Conservation (phyloP, 92 coral and sea anemone species). For the Zoanthus sociatus region DNA sequence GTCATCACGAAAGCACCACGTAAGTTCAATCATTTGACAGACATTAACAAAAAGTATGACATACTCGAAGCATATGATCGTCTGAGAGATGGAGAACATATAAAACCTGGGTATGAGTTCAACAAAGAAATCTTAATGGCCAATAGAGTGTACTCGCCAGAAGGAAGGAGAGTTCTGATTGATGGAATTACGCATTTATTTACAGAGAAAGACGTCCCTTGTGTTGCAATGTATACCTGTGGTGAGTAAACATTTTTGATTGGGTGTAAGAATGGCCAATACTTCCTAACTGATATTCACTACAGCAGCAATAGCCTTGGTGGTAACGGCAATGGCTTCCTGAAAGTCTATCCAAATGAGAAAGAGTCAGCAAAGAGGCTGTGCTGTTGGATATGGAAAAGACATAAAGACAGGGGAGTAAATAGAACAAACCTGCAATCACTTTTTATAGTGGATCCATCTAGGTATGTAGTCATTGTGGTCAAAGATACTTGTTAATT, state of each 20-base stretch:
- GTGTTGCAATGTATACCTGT: not conserved
- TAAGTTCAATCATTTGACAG: slow-evolving; percentile 51
- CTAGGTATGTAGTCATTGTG: slow-evolving; percentile 12
- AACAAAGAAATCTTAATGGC: slow-evolving; percentile 47
- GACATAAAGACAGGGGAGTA: slow-evolving; percentile 66
- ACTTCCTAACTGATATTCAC: slow-evolving; percentile 5
- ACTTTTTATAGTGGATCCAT: slow-evolving; percentile 42
- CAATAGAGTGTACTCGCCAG: slow-evolving; percentile 54
- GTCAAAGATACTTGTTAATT: not conserved
- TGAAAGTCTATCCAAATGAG: slow-evolving; percentile 66
- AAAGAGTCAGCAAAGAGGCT: slow-evolving; percentile 15
- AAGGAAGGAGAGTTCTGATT: slow-evolving; percentile 38
- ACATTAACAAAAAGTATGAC: slow-evolving; percentile 49
- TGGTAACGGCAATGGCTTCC: slow-evolving; percentile 36
- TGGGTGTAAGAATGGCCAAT: not conserved
- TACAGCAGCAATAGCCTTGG: not conserved
- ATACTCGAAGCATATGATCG: slow-evolving; percentile 54
- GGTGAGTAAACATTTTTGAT: slow-evolving; percentile 8
- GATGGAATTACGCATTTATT: not conserved
- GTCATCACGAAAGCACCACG: slow-evolving; percentile 60
- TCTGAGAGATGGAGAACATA: slow-evolving; percentile 36
- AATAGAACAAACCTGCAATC: slow-evolving; percentile 46
- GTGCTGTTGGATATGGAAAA: slow-evolving; percentile 72
- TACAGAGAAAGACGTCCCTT: slow-evolving; percentile 1
- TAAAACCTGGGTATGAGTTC: slow-evolving; percentile 47